Conservation (phyloP, 2,888 invertebrate genomes). For the Augiades crinisus region DNA sequence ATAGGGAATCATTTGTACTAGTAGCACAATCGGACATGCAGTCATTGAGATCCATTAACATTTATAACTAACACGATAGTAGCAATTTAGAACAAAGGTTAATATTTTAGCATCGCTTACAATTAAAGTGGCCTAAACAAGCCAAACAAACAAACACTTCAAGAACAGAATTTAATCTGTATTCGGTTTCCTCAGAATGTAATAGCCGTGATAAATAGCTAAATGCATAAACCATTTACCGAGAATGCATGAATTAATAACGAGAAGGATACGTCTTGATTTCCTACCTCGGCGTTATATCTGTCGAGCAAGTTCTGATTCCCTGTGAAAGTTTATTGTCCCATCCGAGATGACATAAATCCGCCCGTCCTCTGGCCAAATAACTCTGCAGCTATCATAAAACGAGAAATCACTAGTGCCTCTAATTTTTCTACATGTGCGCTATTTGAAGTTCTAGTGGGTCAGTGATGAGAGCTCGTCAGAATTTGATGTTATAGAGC, state of each 20-base stretch:
- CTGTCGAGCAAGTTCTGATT: constrained; percentile 40
- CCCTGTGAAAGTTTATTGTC: constrained; percentile 47
- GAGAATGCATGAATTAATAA: constrained; percentile 28
- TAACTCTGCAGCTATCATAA: constrained; percentile 51
- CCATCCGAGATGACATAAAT: constrained; percentile 47
- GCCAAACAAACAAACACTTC: constrained; percentile 21
- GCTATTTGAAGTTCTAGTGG: constrained; percentile 10
- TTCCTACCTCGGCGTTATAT: constrained; percentile 38
- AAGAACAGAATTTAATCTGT: constrained; percentile 22
- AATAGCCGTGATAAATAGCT: constrained; percentile 26
- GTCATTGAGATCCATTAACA: too few species aligned
- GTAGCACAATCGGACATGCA: too few species aligned
- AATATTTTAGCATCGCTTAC: neutral
- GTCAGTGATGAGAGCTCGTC: neutral
- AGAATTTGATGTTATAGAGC: neutral
- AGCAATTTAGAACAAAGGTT: neutral
- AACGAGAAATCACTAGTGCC: constrained; percentile 59
- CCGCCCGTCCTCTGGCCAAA: constrained; percentile 50
- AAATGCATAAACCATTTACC: constrained; percentile 27
- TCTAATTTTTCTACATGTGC: constrained; percentile 31
- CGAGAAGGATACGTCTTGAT: constrained; percentile 23
- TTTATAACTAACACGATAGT: too few species aligned
- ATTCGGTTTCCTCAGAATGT: constrained; percentile 24
- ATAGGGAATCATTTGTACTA: too few species aligned
- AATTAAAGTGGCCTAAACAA: too few species aligned